These are phyloP conservation scores for Syritta pipiens DNA, from an alignment of 2,888 invertebrate genomes.

Conservation along the genomic window DNA sequence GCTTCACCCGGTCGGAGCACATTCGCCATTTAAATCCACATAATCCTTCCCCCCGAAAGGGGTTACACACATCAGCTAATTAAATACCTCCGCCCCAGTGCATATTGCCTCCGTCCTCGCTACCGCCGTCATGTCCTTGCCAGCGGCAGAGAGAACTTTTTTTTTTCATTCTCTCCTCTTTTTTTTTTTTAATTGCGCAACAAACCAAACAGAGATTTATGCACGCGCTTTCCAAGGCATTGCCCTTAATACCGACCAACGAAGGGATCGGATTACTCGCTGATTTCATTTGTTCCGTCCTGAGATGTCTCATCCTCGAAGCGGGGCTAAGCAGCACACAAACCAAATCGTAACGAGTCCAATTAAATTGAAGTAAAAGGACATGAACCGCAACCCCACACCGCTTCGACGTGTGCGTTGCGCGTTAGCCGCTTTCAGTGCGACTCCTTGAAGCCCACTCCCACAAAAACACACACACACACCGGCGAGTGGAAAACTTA, in stretches of 20 bases:
- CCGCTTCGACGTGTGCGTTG: background rate
- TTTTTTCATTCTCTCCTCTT: too few species aligned
- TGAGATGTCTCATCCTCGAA: slow-evolving; percentile 16
- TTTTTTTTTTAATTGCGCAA: slow-evolving; percentile 53
- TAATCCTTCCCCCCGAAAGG: background rate
- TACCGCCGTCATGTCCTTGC: background rate
- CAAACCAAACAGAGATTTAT: slow-evolving; percentile 41
- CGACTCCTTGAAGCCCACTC: slow-evolving; percentile 27
- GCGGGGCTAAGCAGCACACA: slow-evolving; percentile 8
- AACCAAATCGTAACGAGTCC: slow-evolving; percentile 54
- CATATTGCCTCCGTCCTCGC: background rate
- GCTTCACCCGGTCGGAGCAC: background rate
- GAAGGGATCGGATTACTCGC: slow-evolving; percentile 47
- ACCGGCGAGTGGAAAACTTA: slow-evolving; percentile 57
- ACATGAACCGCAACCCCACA: slow-evolving; percentile 37
- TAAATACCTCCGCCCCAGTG: slow-evolving; percentile 11
- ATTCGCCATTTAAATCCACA: background rate
- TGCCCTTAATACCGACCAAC: slow-evolving; percentile 38
- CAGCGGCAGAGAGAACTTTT: slow-evolving; percentile 14
- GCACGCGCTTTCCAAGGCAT: slow-evolving; percentile 45
- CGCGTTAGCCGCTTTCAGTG: slow-evolving; percentile 1
- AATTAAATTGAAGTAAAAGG: slow-evolving; percentile 62
- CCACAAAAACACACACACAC: slow-evolving; percentile 27
- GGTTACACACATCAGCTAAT: slow-evolving; percentile 33
- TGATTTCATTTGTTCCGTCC: slow-evolving; percentile 48